phyloP scores from a whole-genome alignment of 2,797 vertebrate genomes.

The Dallia pectoralis region DNA sequence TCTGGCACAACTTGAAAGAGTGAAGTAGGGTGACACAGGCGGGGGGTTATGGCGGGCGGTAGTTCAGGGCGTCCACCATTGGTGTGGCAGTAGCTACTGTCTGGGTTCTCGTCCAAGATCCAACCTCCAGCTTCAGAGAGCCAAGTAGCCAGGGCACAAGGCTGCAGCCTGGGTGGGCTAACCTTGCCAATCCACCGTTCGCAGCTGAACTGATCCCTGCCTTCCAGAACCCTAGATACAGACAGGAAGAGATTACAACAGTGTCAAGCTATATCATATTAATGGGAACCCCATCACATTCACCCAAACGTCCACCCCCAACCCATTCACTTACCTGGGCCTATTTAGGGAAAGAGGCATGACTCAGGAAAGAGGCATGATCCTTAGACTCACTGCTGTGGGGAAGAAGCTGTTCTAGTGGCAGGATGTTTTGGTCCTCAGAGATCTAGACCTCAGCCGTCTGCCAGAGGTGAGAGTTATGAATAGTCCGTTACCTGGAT shows the following conservation, averaged over 20 bases:
- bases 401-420: too few species aligned
- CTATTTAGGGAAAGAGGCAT: too few species aligned
- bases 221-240: background rate
- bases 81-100: conserved; percentile 49
- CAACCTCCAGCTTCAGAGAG: background rate
- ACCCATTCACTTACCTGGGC: background rate
- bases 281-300: background rate
- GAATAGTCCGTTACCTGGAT: too few species aligned
- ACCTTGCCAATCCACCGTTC: conserved; percentile 19
- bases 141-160: conserved; percentile 18
- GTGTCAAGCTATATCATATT: background rate
- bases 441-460: too few species aligned
- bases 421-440: too few species aligned
- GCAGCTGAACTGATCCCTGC: background rate
- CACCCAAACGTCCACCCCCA: background rate
- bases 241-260: background rate
- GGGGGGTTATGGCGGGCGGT: conserved; percentile 22
- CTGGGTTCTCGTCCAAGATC: conserved; percentile 38
- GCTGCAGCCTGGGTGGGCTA: conserved; percentile 50
- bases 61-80: conserved; percentile 39
- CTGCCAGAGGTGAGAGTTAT: too few species aligned
- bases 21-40: conserved; percentile 9
- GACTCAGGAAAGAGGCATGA: too few species aligned
- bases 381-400: too few species aligned
- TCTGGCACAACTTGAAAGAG: conserved; percentile 43